Base-by-base conservation (phyloP, 37 sponge, comb jelly and placozoan genomes). In the Chondrilla cf. caribensis region DNA sequence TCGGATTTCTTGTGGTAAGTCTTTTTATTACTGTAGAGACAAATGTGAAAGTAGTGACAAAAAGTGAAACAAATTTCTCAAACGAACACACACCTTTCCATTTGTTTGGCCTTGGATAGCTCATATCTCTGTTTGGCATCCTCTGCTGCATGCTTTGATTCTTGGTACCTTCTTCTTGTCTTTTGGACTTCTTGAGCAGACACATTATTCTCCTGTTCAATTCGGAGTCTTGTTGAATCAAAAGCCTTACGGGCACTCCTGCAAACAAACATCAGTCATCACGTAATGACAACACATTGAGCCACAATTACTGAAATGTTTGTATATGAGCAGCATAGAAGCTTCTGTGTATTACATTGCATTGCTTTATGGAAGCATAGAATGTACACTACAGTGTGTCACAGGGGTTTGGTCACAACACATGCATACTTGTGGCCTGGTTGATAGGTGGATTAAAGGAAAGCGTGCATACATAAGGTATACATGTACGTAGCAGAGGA, bases 1-100 rank as follows among this genome's bases (percentile, higher is more conserved):
- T 90, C 83, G 0, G 91, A 73, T 38, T 59, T 43, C 0, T 29
- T 33, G 8, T 86, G 84, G 84, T 86, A 90, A 79, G 86, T 84
- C 58, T 42, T 83, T n/a, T 84, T 83, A 38, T 60, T 29, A 15
- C 25, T 62, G 64, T 28, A 15, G 15, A 62, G 18, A 62, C 6
- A 55, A 62, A 28, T 19, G 64, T 29, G 6, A 62, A n/a, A 62
- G 6, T 19, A 62, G 64, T 15, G 15, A 28, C 22, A 55, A 55
- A 55, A 17, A 55, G 57, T 17, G 17, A 62, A 6, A 62, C 51
- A 47, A 47, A 47, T 47, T 47, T 47, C 6, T 14, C 51, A 14
- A 47, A 47, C n/a, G n/a, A n/a, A n/a, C n/a, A n/a, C 51, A 47
- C 51, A 47, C 51, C 51, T 47, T 47, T 47, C 51, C 51, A 47